Conservation (phyloP, 1,140 invertebrate species). For the Drosophila obscura region DNA sequence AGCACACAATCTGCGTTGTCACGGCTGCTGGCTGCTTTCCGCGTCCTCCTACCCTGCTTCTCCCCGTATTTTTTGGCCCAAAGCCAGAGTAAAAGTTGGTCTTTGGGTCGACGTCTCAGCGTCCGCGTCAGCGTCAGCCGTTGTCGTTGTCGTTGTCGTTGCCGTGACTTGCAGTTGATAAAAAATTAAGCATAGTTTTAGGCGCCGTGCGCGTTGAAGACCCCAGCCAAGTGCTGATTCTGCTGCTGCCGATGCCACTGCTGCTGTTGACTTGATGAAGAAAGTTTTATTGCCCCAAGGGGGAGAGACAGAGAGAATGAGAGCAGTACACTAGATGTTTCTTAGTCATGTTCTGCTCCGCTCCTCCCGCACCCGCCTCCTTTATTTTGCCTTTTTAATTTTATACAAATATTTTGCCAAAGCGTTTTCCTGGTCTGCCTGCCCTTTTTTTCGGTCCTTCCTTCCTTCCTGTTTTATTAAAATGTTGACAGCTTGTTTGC, state of each 20-base stretch:
- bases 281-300: slow-evolving; percentile 64
- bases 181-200: slow-evolving; percentile 77
- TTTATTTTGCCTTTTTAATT: slow-evolving; percentile 67
- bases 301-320: too few species aligned
- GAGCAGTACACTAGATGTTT: too few species aligned
- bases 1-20: slow-evolving; percentile 49
- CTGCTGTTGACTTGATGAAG: slow-evolving; percentile 66
- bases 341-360: too few species aligned
- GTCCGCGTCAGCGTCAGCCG: not conserved
- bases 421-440: slow-evolving; percentile 29
- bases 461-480: slow-evolving; percentile 40
- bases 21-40: slow-evolving; percentile 14
- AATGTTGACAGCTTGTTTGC: slow-evolving; percentile 74
- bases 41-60: slow-evolving; percentile 11
- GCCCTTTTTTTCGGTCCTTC: slow-evolving; percentile 6
- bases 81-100: slow-evolving; percentile 70
- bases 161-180: slow-evolving; percentile 63
- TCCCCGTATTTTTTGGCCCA: slow-evolving; percentile 38
- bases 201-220: slow-evolving; percentile 19
- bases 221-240: slow-evolving; percentile 51
- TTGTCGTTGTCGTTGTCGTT: not conserved
- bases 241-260: not conserved
- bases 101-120: slow-evolving; percentile 63
- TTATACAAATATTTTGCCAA: slow-evolving; percentile 65
- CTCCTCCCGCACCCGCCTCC: slow-evolving; percentile 7